Evolutionary conservation across 2,888 invertebrate species (phyloP), one percentile per base, ranked within the genome.

Genomic region (Brachypalpus laphriformis): DNA sequence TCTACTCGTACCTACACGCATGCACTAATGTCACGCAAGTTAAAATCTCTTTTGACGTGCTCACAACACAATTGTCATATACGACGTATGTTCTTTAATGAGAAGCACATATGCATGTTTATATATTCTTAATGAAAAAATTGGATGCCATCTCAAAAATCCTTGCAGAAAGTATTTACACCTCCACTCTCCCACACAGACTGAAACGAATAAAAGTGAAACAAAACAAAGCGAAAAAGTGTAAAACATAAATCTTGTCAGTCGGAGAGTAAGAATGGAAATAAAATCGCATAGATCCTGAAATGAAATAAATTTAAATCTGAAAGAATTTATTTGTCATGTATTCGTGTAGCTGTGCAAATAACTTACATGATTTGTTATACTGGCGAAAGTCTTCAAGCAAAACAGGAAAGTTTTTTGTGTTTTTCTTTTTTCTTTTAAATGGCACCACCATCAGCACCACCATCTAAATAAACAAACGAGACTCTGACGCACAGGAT

Each of bases 281-380:
- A 65, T 37, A 54, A 65, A 74, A 75, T 75, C 74, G 45, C 83
- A 65, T 51, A 54, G 49, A 75, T 22, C 18, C 65, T 40, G 45
- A 54, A 59, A 47, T 51, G 65, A 80, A 75, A 85, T 85, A 80
- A 85, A 85, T 85, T 75, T 75, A 81, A 85, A 85, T 85, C 83
- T 59, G 45, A 85, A 74, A 63, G 80, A 85, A 85, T 85, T 85
- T 85, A 81, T 80, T 75, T 83, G 82, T 83, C 78, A 78, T 78
- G 78, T 78, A 83, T 80, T 57, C 75, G 63, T 81, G 75, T 80
- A 78, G 54, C 74, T 47, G 66, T 75, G 61, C 70, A 75, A 81
- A 75, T 85, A 81, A 85, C 75, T 81, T 75, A 51, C 63, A 75
- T 85, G 83, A 85, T 85, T 85, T 85, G 83, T 85, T 85, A 75